Percentiles rank a stretch among this genome's conserved stretches.
These are phyloP conservation scores for Eumacrocentrus americanus DNA, from an alignment of 2,888 invertebrate species.

Conservation along the genomic window DNA sequence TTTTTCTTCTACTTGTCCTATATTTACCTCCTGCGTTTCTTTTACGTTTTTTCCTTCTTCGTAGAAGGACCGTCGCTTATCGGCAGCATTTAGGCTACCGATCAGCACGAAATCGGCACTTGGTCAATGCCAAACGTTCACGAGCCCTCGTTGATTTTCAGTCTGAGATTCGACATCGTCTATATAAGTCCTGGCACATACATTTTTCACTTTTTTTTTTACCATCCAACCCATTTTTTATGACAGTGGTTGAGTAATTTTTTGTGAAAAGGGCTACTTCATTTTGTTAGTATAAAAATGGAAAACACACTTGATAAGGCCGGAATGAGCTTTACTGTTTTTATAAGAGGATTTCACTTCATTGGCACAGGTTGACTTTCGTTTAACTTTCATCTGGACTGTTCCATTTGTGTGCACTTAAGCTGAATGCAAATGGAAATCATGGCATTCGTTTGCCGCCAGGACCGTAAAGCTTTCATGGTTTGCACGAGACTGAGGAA, in stretches of 20 bases:
- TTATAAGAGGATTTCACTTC: conserved; percentile 14
- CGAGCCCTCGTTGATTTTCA: conserved; percentile 15
- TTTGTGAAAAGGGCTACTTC: no score
- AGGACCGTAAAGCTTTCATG: conserved; percentile 24
- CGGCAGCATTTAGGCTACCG: conserved; percentile 24
- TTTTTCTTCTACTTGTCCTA: conserved; percentile 22
- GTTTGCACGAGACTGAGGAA: conserved; percentile 5
- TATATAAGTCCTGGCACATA: no score
- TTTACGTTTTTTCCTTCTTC: conserved; percentile 23
- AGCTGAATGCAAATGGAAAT: conserved; percentile 28
- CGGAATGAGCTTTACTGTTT: not conserved
- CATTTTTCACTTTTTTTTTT: not conserved
- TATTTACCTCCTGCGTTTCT: conserved; percentile 15
- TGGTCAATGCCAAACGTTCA: conserved; percentile 31
- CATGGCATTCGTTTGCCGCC: conserved; percentile 11
- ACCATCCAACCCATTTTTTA: not conserved
- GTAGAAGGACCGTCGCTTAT: conserved; percentile 24
- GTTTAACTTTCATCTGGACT: conserved; percentile 13
- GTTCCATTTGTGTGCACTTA: conserved; percentile 20
- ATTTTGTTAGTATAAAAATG: not conserved
- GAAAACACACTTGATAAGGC: not conserved
- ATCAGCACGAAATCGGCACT: conserved; percentile 21
- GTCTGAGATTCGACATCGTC: no score
- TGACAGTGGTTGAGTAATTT: no score
- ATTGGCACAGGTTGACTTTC: conserved; percentile 14